Base-by-base conservation (phyloP, 2,797 vertebrate species). In the Chaenodraco wilsoni region DNA sequence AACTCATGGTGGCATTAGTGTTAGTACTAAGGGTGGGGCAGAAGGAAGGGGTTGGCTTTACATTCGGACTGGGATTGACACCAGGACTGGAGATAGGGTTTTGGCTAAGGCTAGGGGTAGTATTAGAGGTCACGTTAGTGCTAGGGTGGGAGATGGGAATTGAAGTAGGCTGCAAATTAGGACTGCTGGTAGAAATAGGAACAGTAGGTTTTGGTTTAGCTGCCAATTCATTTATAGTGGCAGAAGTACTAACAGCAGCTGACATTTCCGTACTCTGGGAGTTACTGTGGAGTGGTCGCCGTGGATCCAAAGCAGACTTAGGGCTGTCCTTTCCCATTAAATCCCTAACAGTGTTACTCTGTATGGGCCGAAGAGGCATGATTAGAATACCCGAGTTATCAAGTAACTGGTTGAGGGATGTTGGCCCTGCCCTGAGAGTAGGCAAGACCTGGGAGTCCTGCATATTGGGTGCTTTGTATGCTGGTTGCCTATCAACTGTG, bases 321-420 rank as follows among this genome's bases (percentile, higher is more conserved):
- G 88, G 82, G 69, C 78, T 89, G 33, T 88, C 92, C 78, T 92
- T 95, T 57, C 84, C 90, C 21, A 69, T 59, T 11, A 62, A 76
- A 65, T 93, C 92, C 71, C 88, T 87, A 43, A 65, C 78, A 56
- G 55, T 55, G 84, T 72, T 78, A 80, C 70, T 74, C 72, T 91
- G 91, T 50, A 92, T 72, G 44, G 96, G 89, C 44, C 97, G 96
- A 88, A 92, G 93, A 56, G 95, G 92, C 76, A 94, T 88, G 10
- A 95, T 95, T 72, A 94, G 86, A 78, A 92, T 88, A 88, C 93
- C 93, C 56, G 96, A 92, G 90, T 96, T 96, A 87, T 99, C 98
- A 79, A 99, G 93, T 87, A 99, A 94, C 87, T 99, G 98, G 92
- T 97, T 98, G 71, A 99, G 93, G 23, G 97, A 98, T 65, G 96